Evolutionary conservation across 2,888 invertebrate species (phyloP).

Genomic region (Hirtodrosophila trivittata): DNA sequence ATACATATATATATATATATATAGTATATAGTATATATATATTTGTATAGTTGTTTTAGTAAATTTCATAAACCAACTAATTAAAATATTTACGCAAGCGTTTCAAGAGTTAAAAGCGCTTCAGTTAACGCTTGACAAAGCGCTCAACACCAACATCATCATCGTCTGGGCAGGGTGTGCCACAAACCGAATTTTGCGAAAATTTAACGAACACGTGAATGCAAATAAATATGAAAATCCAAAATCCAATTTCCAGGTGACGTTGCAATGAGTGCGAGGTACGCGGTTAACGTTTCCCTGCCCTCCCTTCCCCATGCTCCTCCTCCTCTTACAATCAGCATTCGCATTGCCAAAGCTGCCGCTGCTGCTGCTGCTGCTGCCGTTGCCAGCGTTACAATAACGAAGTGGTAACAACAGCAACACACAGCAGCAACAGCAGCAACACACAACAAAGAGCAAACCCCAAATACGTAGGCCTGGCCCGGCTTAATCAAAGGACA

Average conservation of each 20-base stretch:
- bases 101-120: neutral
- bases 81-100: conserved; percentile 25
- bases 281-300: neutral
- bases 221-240: conserved; percentile 34
- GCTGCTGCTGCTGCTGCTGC: conserved; percentile 1
- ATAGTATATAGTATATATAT: neutral
- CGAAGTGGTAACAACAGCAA: conserved; percentile 1
- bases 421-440: neutral
- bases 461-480: conserved; percentile 7
- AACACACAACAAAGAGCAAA: conserved; percentile 8
- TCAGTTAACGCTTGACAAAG: conserved; percentile 11
- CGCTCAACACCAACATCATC: too few species aligned
- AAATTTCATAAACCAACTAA: conserved; percentile 10
- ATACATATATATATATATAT: too few species aligned
- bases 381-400: conserved; percentile 15
- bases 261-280: conserved; percentile 9
- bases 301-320: neutral
- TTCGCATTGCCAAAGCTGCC: neutral
- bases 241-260: conserved; percentile 54
- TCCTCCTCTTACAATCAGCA: neutral
- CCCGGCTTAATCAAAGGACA: conserved; percentile 9
- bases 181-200: conserved; percentile 11
- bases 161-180: neutral
- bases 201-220: conserved; percentile 6
- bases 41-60: conserved; percentile 3